phyloP scores from a whole-genome alignment of 1,140 invertebrate genomes.

The Trialeurodes vaporariorum region DNA sequence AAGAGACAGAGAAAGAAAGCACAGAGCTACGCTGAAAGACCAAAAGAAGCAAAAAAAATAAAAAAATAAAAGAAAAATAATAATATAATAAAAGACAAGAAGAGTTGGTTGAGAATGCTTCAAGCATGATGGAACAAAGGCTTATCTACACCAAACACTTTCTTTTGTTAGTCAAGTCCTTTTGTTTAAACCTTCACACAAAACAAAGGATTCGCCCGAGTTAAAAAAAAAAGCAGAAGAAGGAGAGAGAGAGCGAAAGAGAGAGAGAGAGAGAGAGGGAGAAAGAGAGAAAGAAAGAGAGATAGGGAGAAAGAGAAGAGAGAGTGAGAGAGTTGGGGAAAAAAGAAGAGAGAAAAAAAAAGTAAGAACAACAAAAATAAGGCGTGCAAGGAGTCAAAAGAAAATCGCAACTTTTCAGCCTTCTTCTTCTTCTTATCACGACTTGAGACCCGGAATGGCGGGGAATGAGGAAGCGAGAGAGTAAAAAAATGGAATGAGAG shows the following conservation, averaged over 20 bases:
- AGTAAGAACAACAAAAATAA: background rate
- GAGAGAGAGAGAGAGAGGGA: too few relatives aligned
- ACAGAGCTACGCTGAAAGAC: background rate
- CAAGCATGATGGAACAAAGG: background rate
- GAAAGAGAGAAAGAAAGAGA: too few relatives aligned
- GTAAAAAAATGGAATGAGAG: too few relatives aligned
- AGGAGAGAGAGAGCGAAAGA: too few relatives aligned
- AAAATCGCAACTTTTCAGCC: background rate
- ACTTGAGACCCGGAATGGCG: too few relatives aligned
- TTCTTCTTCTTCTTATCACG: too few relatives aligned
- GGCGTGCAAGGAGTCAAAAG: background rate
- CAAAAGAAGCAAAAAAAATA: background rate
- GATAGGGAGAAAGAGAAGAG: too few relatives aligned
- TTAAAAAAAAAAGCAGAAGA: too few relatives aligned
- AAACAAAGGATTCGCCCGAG: background rate
- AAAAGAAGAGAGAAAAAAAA: too few relatives aligned
- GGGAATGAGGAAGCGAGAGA: too few relatives aligned
- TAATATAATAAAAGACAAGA: conserved; percentile 1
- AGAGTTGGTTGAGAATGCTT: background rate
- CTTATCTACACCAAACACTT: background rate
- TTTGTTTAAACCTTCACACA: background rate
- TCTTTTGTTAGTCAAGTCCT: background rate
- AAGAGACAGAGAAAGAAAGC: too few relatives aligned
- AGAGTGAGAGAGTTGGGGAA: too few relatives aligned
- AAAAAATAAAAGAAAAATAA: background rate